A percentile compares a stretch with the other conserved stretches of the same genome.
These are phyloP conservation scores for Allobates femoralis DNA, from an alignment of 2,797 vertebrate species.

Conservation along the genomic window DNA sequence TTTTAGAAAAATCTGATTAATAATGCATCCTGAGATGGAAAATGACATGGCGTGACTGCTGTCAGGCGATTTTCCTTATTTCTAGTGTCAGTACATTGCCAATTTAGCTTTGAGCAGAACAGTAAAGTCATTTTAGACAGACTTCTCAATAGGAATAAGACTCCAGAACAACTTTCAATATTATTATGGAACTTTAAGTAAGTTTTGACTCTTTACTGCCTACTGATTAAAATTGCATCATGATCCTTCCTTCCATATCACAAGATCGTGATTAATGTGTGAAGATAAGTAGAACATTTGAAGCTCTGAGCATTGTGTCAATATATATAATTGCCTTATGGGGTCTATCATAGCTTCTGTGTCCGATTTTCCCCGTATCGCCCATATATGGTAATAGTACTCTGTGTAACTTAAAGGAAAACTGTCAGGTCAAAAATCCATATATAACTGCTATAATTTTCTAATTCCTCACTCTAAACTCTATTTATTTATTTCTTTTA, in stretches of 20 bases:
- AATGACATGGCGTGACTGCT: neutral
- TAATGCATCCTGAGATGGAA: neutral
- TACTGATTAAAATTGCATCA: neutral
- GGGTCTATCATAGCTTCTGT: no score
- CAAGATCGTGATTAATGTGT: neutral
- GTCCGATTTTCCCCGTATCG: no score
- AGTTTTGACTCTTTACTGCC: neutral
- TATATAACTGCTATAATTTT: no score
- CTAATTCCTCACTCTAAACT: no score
- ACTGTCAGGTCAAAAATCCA: no score
- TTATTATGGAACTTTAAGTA: neutral
- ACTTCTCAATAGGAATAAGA: neutral
- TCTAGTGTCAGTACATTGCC: neutral
- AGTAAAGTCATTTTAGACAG: neutral
- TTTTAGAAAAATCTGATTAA: slow-evolving; percentile 11
- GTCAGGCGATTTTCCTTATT: neutral
- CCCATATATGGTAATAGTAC: no score
- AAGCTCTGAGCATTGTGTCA: no score
- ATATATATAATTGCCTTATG: no score
- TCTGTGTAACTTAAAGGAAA: no score
- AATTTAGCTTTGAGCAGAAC: neutral
- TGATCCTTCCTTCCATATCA: neutral
- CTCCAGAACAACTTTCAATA: neutral
- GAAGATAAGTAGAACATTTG: neutral
- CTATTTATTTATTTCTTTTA: no score